Evolutionary conservation across 2,113 vertebrate genomes (phyloP), one percentile per base, ranked within the genome.

Genomic region (Urocolius indicus): DNA sequence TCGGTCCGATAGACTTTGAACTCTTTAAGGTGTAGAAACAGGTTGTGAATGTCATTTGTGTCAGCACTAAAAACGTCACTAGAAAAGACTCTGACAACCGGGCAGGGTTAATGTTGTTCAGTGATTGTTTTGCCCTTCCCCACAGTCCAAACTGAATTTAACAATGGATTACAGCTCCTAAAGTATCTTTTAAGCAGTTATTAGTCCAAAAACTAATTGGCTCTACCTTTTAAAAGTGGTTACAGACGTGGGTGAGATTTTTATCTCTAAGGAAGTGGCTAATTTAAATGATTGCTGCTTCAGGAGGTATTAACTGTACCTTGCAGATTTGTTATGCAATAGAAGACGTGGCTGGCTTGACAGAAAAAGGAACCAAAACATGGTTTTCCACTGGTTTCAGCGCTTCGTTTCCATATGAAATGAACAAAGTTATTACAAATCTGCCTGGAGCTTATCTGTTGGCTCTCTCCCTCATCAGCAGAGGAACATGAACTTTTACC

Each of bases 271-370:
- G 85, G 88, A 93, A 89, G n/a, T 49, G 84, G 74, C 87, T 93
- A 66, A 89, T 95, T 95, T 92, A 88, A 81, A 62, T 63, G 13
- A 91, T 83, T 94, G 57, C 46, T 84, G 76, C 57, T 84, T 77
- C 65, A 48, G 77, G 62, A 83, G 89, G 71, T 66, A 84, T 95
- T 91, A 96, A 89, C 76, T 88, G 80, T 97, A 94, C 91, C 79
- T 95, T 73, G 29, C 77, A 94, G 95, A 86, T 94, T 89, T 73
- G 78, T 89, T 92, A 62, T 15, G 66, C 77, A 94, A 77, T 48
- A 51, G 77, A 58, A 94, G 84, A 87, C 41, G 36, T 67, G 19
- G 5, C 66, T 45, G 61, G 5, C 49, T 79, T 45, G 62, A 46
- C 74, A 80, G 82, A 66, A 73, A 55, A 63, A 34, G 38, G 79